Evolutionary conservation across 1,140 invertebrate species (phyloP).

Genomic region (Homarus americanus): DNA sequence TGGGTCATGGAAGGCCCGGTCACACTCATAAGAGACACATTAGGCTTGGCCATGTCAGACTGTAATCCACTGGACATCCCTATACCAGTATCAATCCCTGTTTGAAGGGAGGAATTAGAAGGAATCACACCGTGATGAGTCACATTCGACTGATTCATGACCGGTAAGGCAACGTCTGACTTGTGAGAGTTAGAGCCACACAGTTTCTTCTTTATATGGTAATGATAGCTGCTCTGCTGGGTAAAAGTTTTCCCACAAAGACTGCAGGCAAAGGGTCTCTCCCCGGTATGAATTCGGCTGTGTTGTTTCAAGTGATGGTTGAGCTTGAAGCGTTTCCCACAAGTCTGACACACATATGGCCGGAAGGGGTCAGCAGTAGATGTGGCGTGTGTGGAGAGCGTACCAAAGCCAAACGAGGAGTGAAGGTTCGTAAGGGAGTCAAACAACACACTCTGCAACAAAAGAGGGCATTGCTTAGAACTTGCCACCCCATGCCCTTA

Average conservation of each 20-base stretch:
- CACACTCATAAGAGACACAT: slow-evolving; percentile 1
- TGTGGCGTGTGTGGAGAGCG: slow-evolving; percentile 49
- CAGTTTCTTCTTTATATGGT: slow-evolving; percentile 80
- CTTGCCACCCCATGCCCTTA: slow-evolving; percentile 50
- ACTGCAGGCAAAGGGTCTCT: slow-evolving; percentile 80
- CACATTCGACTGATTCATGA: background rate
- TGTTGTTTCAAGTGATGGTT: slow-evolving; percentile 77
- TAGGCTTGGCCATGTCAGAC: slow-evolving; percentile 12
- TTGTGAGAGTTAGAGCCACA: slow-evolving; percentile 76
- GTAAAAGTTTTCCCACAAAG: slow-evolving; percentile 79
- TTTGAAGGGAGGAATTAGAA: background rate
- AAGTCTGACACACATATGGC: slow-evolving; percentile 73
- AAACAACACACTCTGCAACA: slow-evolving; percentile 71
- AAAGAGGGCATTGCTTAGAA: slow-evolving; percentile 71
- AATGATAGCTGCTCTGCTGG: slow-evolving; percentile 77
- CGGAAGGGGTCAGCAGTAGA: slow-evolving; percentile 60
- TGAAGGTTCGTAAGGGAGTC: slow-evolving; percentile 67
- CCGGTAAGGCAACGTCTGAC: background rate
- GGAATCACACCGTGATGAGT: background rate
- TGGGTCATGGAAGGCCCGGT: background rate
- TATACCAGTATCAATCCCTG: background rate
- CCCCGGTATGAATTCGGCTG: slow-evolving; percentile 78
- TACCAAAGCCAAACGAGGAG: slow-evolving; percentile 56
- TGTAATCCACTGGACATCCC: slow-evolving; percentile 11
- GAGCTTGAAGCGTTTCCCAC: slow-evolving; percentile 74